Base-by-base conservation (phyloP, 2,888 invertebrate species). In the Nudaria mundana region DNA sequence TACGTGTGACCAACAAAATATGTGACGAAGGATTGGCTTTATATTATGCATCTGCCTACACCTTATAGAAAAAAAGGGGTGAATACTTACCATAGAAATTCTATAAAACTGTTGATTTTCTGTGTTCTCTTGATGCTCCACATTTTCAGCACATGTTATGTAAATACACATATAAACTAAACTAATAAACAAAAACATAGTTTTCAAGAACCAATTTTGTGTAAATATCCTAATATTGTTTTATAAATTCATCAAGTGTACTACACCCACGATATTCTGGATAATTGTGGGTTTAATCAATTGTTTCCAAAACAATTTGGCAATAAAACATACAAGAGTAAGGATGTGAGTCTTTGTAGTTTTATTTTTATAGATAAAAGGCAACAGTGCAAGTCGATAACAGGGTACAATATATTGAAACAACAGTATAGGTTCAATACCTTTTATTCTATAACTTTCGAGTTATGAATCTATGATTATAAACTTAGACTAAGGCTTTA, bases 11-110 rank as follows among this genome's bases (percentile, higher is more conserved):
- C n/a, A n/a, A n/a, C n/a, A n/a, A n/a, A 20, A 20, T 20, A 5
- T 20, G 20, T 7, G 8, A n/a, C n/a, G n/a, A n/a, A n/a, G n/a
- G n/a, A n/a, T n/a, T n/a, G n/a, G n/a, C n/a, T n/a, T n/a, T n/a
- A n/a, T n/a, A n/a, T n/a, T n/a, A n/a, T n/a, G n/a, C n/a, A n/a
- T n/a, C n/a, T n/a, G n/a, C n/a, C n/a, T n/a, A n/a, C n/a, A n/a
- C n/a, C n/a, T n/a, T n/a, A n/a, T n/a, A n/a, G n/a, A n/a, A n/a
- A n/a, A n/a, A n/a, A n/a, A n/a, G 0, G 2, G 7, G 5, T 12
- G 6, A 1, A 3, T 25, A 25, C 80, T 75, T 52, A 81, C 82
- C 81, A 81, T 78, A 13, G 80, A 80, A 51, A 82, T 71, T 50
- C 69, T 74, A 48, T 74, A 77, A 43, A 43, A 59, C 25, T 57